phyloP scores from a whole-genome alignment of 2,888 invertebrate genomes.

The Onthophagus sagittarius region DNA sequence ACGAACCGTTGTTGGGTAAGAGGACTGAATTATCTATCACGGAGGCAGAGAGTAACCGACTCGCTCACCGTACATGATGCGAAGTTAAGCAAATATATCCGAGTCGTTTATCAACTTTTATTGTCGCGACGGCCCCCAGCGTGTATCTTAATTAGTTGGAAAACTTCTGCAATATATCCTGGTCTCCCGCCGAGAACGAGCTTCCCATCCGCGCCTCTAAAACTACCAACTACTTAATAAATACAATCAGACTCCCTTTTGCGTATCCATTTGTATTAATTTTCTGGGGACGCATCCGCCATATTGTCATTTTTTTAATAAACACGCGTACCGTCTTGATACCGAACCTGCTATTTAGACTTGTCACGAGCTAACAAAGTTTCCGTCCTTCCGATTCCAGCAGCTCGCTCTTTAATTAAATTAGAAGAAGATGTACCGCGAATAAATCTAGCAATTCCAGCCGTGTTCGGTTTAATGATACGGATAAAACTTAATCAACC shows the following conservation, averaged over 20 bases:
- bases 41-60: not conserved
- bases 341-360: not conserved
- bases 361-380: not conserved
- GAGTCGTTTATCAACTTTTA: constrained; percentile 10
- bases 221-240: constrained; percentile 10
- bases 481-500: too few species aligned
- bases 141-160: constrained; percentile 21
- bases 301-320: not conserved
- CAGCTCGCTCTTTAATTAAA: not conserved
- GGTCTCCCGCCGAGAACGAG: not conserved
- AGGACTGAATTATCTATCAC: not conserved
- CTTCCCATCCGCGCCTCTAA: not conserved
- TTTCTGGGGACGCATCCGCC: not conserved
- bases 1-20: not conserved
- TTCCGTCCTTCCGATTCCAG: not conserved
- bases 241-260: constrained; percentile 7
- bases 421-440: not conserved
- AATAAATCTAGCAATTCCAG: not conserved
- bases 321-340: not conserved
- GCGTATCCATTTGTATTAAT: constrained; percentile 9
- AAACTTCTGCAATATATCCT: constrained; percentile 20
- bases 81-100: constrained; percentile 6
- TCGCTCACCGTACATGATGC: not conserved
- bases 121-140: constrained; percentile 6
- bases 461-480: too few species aligned